Base-by-base conservation (phyloP, 2,113 vertebrate genomes). In the Himantopus leucocephalus region DNA sequence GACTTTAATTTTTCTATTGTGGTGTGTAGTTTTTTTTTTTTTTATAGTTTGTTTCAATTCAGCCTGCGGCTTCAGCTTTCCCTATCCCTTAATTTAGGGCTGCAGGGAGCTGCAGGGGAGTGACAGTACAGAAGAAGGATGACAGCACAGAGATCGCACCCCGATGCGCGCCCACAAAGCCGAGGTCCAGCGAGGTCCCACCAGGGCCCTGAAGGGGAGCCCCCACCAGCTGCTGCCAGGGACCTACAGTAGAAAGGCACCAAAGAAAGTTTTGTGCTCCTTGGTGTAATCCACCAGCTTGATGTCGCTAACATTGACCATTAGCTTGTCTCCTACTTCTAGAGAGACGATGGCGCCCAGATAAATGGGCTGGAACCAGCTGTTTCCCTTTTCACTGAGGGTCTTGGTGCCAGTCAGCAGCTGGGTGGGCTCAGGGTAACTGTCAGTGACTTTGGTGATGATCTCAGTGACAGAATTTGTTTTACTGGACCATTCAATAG, bases 241-340 rank as follows among this genome's bases (percentile, higher is more conserved):
- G 3, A 30, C 62, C 90, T 97, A 98, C 45, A 98, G 85, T 89
- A 98, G 92, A 85, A 98, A 98, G 68, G 98, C 98, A 55, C 98
- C 98, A 37, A 98, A 98, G 90, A 98, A 98, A 8, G 98, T 98
- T 96, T 97, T 98, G 79, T 98, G 96, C 89, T 98, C 98, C 67
- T 96, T 97, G 48, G 98, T 98, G 81, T 98, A 98, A 96, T 98
- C 98, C 81, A 98, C 97, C 92, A 97, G 94, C 58, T 87, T 96
- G 95, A 98, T 95, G 63, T 97, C 96, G 5, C 95, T 98, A 84
- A 98, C 98, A 0, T 98, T 98, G n/a, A 98, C 98, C 97, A 97
- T 97, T 37, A 98, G 85, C 71, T 95, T 97, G 92, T 98, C 98
- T 16, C 98, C 97, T 91, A 93, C 96, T 60, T 97, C 83, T 67